These are phyloP conservation scores for Andrena chrysosceles DNA, from an alignment of 2,888 invertebrate species.

Conservation along the genomic window DNA sequence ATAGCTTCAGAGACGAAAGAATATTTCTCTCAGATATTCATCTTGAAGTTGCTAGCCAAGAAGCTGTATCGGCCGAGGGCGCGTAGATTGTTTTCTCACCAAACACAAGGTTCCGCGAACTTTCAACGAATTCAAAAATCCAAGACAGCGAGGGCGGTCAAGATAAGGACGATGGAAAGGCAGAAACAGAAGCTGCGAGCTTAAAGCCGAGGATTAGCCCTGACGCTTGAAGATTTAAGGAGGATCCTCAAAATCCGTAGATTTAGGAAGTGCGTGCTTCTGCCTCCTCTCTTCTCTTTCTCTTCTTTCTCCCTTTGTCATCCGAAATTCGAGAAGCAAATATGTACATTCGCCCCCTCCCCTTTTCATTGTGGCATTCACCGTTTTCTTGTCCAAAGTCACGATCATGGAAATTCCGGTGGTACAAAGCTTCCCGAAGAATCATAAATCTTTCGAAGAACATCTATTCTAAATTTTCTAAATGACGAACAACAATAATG, in stretches of 20 bases:
- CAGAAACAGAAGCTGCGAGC: slow-evolving; percentile 47
- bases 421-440: neutral
- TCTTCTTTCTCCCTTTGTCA: slow-evolving; percentile 42
- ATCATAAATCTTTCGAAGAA: neutral
- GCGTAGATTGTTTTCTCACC: neutral
- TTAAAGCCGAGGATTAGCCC: slow-evolving; percentile 62
- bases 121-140: slow-evolving; percentile 43
- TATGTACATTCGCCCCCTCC: slow-evolving; percentile 65
- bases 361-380: slow-evolving; percentile 39
- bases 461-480: neutral
- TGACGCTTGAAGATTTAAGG: slow-evolving; percentile 70
- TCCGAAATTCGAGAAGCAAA: slow-evolving; percentile 68
- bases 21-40: neutral
- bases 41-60: neutral
- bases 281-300: slow-evolving; percentile 32
- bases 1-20: too few species aligned
- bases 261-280: slow-evolving; percentile 73
- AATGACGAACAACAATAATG: neutral
- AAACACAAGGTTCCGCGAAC: slow-evolving; percentile 27
- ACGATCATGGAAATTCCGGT: slow-evolving; percentile 29
- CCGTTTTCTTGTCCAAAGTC: slow-evolving; percentile 27
- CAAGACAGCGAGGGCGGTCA: slow-evolving; percentile 23
- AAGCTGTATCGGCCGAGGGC: neutral
- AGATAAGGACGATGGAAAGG: slow-evolving; percentile 53
- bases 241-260: slow-evolving; percentile 67